Evolutionary conservation across 2,797 vertebrate genomes (phyloP).

Genomic region (Sandelia bainsii): DNA sequence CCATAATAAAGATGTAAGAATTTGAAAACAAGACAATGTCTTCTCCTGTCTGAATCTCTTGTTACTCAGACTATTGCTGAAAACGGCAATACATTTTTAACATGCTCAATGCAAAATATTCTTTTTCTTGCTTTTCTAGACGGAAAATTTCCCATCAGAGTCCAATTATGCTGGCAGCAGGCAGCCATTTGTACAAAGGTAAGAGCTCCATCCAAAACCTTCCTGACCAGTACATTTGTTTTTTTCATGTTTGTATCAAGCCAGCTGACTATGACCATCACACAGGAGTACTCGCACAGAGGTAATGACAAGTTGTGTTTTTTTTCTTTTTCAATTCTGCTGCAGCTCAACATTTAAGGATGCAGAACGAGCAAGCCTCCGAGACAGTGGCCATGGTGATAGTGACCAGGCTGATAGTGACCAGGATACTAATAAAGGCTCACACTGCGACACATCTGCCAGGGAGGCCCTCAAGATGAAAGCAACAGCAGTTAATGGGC

Average conservation of each 20-base stretch:
- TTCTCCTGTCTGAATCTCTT: conserved; percentile 34
- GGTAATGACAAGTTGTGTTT: conserved; percentile 64
- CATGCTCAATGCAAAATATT: conserved; percentile 46
- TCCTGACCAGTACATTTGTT: conserved; percentile 84
- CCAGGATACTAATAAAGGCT: conserved; percentile 99
- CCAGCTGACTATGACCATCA: conserved; percentile 62
- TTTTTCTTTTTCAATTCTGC: conserved; percentile 72
- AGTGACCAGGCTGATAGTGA: conserved; percentile 99
- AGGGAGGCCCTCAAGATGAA: conserved; percentile 99
- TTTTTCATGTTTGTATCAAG: conserved; percentile 65
- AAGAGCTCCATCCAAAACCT: conserved; percentile 91
- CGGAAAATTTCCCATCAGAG: conserved; percentile 99
- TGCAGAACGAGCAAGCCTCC: conserved; percentile 98
- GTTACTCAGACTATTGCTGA: conserved; percentile 26
- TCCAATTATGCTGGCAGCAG: conserved; percentile 99
- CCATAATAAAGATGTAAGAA: conserved; percentile 17
- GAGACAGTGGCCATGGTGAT: conserved; percentile 99
- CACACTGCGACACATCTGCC: conserved; percentile 99
- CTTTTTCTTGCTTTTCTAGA: conserved; percentile 93
- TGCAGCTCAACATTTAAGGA: conserved; percentile 99
- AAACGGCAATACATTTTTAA: conserved; percentile 32
- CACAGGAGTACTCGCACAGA: conserved; percentile 50
- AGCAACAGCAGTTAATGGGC: conserved; percentile 96
- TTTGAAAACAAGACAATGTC: conserved; percentile 14
- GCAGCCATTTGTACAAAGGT: conserved; percentile 99